These are phyloP conservation scores for Oryzaephilus surinamensis DNA, from an alignment of 1,140 invertebrate genomes.

Conservation along the genomic window DNA sequence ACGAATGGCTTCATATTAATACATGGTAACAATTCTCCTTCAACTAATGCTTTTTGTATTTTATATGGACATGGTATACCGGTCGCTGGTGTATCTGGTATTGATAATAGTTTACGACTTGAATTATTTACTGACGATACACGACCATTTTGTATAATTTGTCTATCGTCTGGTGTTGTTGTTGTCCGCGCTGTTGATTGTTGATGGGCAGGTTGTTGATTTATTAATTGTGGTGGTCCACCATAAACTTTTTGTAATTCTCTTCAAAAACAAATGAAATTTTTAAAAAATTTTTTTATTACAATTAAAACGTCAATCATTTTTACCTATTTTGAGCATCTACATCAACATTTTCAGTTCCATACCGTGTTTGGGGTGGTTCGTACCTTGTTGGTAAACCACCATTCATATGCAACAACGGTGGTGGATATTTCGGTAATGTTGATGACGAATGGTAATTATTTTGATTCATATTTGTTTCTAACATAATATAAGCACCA, in stretches of 20 bases:
- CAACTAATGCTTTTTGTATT: conserved; percentile 67
- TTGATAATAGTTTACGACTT: conserved; percentile 46
- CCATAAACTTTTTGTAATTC: conserved; percentile 17
- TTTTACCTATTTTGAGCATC: neutral
- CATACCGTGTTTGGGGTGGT: too few species aligned
- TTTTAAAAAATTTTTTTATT: too few species aligned
- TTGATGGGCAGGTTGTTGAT: conserved; percentile 33
- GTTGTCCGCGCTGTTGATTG: conserved; percentile 17
- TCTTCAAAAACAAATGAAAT: conserved; percentile 4
- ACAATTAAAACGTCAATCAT: too few species aligned
- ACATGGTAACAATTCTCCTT: conserved; percentile 69
- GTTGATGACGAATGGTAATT: conserved; percentile 14
- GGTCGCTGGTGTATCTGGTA: conserved; percentile 46
- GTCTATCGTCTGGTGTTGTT: conserved; percentile 15
- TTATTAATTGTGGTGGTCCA: conserved; percentile 24
- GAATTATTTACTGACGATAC: conserved; percentile 29
- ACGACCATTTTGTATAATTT: conserved; percentile 36
- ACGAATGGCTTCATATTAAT: conserved; percentile 78
- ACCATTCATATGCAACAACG: conserved; percentile 39
- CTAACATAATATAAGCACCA: conserved; percentile 20
- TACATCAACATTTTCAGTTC: too few species aligned
- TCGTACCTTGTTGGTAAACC: neutral
- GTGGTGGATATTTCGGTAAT: conserved; percentile 47
- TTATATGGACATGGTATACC: conserved; percentile 56
- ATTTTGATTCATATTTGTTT: conserved; percentile 9